A percentile compares a stretch with the other conserved stretches of the same genome.
Evolutionary conservation across 2,113 vertebrate genomes (phyloP).

Genomic region (Sceloporus tristichus): DNA sequence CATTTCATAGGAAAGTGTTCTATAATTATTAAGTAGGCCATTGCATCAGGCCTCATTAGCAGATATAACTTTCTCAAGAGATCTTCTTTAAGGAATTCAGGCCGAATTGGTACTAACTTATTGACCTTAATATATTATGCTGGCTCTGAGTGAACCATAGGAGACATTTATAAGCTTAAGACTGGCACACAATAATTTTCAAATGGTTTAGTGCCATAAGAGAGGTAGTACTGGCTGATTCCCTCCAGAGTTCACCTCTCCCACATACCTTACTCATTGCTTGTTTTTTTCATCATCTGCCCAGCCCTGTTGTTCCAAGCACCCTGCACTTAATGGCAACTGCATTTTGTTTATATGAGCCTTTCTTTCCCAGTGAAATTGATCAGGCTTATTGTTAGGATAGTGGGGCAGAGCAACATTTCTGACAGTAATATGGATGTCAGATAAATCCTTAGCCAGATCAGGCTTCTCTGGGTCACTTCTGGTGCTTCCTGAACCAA

Average conservation of each 20-base stretch:
- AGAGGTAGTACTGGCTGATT: neutral
- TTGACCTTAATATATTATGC: neutral
- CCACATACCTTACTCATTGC: neutral
- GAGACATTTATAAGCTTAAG: neutral
- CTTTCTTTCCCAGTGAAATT: neutral
- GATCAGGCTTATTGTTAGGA: neutral
- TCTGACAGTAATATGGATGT: too few relatives aligned
- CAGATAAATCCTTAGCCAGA: too few relatives aligned
- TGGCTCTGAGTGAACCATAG: constrained; percentile 2
- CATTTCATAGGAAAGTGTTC: neutral
- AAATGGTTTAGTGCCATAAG: neutral
- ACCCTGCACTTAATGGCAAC: neutral
- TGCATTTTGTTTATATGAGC: neutral
- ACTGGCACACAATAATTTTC: neutral
- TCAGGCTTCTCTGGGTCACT: too few relatives aligned
- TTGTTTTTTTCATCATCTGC: neutral
- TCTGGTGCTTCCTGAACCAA: too few relatives aligned
- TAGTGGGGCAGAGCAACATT: neutral
- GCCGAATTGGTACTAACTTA: constrained; percentile 6
- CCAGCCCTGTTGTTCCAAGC: neutral
- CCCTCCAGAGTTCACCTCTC: neutral
- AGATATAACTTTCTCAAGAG: constrained; percentile 44
- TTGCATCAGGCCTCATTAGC: constrained; percentile 34
- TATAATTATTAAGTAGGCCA: constrained; percentile 32
- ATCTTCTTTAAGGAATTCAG: constrained; percentile 16